Evolutionary conservation across 2,888 invertebrate genomes (phyloP), one percentile per base, ranked within the genome.

Genomic region (Xestia c-nigrum): DNA sequence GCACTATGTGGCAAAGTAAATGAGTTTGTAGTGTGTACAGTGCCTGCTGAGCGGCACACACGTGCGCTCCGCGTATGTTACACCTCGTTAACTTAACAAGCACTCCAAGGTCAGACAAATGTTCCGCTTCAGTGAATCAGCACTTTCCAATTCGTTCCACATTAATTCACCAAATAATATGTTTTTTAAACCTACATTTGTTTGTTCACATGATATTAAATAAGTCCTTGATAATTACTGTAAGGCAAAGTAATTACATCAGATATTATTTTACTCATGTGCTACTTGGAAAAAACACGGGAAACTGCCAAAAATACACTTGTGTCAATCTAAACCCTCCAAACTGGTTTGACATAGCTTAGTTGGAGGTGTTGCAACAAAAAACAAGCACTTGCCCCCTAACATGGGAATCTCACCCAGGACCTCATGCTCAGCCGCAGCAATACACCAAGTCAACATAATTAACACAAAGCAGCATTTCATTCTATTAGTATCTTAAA

Each of bases 51-150:
- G 43, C 52, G 52, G 31, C 67, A 61, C 55, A 83, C 46, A 52
- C n/a, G 55, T 69, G 59, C 50, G 21, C 52, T 57, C 14, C 31
- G 55, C 38, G 40, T 47, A 50, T 21, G 46, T 31, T 67, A 69
- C 59, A 43, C 50, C 5, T 55, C 14, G 52, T 47, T 46, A 59
- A 80, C 21, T 66, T 84, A n/a, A 57, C 52, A 67, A 63, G 63
- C 59, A 75, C 74, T 65, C 38, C 85, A 78, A 86, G 86, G 88
- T 74, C 86, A 68, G 66, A 61, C 76, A 55, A 65, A 73, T 76
- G 84, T 86, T 80, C 66, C 74, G 71, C 78, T 61, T 83, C 78
- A 76, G 74, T 86, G 78, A 87, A 74, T 80, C 74, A 55, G 78
- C 80, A 80, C 80, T 78, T 85, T 86, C 85, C n/a, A 71, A 75